Evolutionary conservation across 2,888 invertebrate species (phyloP), one percentile per base, ranked within the genome.

Genomic region (Pachycephus smyrnensis): DNA sequence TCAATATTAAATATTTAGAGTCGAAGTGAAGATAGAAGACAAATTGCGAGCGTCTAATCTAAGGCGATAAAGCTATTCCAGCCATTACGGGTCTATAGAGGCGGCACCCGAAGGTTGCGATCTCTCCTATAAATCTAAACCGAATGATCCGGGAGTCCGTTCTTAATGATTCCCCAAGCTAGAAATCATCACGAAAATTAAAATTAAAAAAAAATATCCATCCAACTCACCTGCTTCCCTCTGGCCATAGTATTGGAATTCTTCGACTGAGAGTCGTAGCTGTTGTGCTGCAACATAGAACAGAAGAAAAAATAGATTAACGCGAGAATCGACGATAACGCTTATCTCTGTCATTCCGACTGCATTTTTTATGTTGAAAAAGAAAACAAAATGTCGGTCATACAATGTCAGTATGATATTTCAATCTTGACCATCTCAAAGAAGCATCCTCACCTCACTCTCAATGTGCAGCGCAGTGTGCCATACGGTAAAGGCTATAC

Each of bases 401-500:
- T 40, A 6, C 2, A 0, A 15, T 40, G 40, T 15, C 40, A 15
- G 15, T 15, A 15, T 15, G 15, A 40, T 15, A 40, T 40, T 40
- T 40, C 40, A 6, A 40, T 40, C 6, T 6, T 40, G 6, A 15
- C 40, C 4, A 15, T 40, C 40, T 6, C 40, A 15, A 15, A 40
- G 6, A 40, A 1, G 40, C 3, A 78, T 80, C 84, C 87, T 81
- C 80, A 86, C 92, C 92, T 87, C 93, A 91, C 92, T 92, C 90
- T 95, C 95, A 83, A 96, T 93, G 88, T 95, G 94, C 89, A 96
- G 94, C 73, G 95, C 95, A 77, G 95, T 95, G 84, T 95, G 94
- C 95, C 95, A 96, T 80, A 96, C 93, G 40, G 95, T 95, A 88
- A 96, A 95, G 69, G 96, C 96, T 68, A 96, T 93, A 79, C 95